Percentiles rank a stretch among this genome's conserved stretches.
phyloP scores from a whole-genome alignment of 2,797 vertebrate species.

The Notolabrus celidotus region DNA sequence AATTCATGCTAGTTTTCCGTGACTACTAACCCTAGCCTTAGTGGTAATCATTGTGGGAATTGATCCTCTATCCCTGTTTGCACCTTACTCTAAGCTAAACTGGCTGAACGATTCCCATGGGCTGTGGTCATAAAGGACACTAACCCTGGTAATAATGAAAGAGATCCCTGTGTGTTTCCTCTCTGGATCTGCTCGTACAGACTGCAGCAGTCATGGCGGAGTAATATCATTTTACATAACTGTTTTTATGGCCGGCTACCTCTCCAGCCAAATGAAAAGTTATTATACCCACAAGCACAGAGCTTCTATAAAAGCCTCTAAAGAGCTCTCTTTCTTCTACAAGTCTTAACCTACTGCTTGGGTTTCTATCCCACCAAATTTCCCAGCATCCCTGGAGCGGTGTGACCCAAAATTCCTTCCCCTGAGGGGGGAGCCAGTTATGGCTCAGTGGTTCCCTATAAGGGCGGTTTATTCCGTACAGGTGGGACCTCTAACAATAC shows the following conservation, averaged over 20 bases:
- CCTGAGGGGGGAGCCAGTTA: conserved; percentile 38
- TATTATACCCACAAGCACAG: conserved; percentile 37
- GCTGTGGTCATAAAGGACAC: not conserved
- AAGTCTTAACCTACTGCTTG: conserved; percentile 39
- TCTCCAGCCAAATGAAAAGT: conserved; percentile 57
- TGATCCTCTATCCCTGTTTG: not conserved
- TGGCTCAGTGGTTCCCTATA: conserved; percentile 67
- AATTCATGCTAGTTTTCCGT: no score
- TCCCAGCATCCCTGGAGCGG: conserved; percentile 63
- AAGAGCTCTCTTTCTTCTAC: conserved; percentile 44
- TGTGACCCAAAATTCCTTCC: conserved; percentile 75
- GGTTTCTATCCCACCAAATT: conserved; percentile 56
- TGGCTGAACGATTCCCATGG: not conserved
- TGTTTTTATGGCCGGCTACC: conserved; percentile 45
- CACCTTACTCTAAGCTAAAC: not conserved
- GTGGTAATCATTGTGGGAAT: not conserved
- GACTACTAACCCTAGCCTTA: no score
- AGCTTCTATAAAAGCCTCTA: conserved; percentile 31
- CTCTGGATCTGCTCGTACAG: not conserved
- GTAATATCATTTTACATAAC: conserved; percentile 44
- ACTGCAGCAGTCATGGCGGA: conserved; percentile 18
- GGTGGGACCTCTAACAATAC: conserved; percentile 74
- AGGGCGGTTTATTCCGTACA: conserved; percentile 72
- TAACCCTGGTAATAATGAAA: not conserved
- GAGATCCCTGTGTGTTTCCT: conserved; percentile 7